Base-by-base conservation (phyloP, 1,140 invertebrate genomes). In the Aphelinus certus region DNA sequence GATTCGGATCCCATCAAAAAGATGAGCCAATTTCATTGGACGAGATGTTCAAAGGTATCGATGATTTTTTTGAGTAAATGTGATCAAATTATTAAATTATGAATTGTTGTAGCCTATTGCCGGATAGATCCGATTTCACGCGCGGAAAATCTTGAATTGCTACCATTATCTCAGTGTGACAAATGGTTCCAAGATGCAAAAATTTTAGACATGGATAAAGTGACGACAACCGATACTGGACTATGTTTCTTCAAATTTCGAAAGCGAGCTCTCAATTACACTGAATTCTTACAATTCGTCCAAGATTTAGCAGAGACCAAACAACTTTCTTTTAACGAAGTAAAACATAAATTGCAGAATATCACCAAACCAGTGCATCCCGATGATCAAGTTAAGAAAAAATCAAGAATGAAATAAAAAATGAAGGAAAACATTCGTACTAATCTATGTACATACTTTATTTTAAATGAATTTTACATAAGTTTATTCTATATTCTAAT, bases 101-200 rank as follows among this genome's bases (percentile, higher is more conserved):
- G 2, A 62, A 2, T 42, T 69, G 49, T 62, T 63, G 1, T 57
- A 83, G 79, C 78, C 43, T 84, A 83, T 64, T 84, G 82, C 58
- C 56, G 73, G 49, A 74, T 83, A 77, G 81, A 85, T 76, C 72
- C 77, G 46, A n/a, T 83, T 26, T 82, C 81, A 1, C 65, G 71
- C 3, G 49, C 62, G 0, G 64, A 68, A 60, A 74, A 73, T 1
- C 57, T 79, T 3, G 49, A 79, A 0, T 66, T 81, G 0, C 26
- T 85, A 42, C 80, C 91, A 2, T 79, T 92, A 43, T 88, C 89
- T 0, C 91, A 92, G 78, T 88, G 89, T 69, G 90, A 93, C 81
- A 91, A 91, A 79, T 93, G 92, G 92, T 86, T 93, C 76, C 90
- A 91, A 74, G 89, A 91, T 76, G 92, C 92, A 3, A 86, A 90